Conservation (phyloP, 2,113 vertebrate genomes). For the Onychostruthus taczanowskii region DNA sequence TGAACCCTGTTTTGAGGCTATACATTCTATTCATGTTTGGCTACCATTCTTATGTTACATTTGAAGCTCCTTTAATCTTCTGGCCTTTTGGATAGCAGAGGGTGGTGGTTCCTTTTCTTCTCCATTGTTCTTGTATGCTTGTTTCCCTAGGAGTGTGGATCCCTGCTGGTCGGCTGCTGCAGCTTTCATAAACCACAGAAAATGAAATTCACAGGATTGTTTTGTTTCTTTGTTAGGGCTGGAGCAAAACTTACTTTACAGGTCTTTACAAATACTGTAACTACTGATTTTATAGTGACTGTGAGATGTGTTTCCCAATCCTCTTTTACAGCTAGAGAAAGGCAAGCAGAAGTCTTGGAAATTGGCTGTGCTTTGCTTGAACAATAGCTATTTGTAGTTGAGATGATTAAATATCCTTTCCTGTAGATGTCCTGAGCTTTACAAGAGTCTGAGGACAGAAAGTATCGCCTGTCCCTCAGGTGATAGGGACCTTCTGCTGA, state of each 20-base stretch:
- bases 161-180: neutral
- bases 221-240: neutral
- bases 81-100: neutral
- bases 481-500: neutral
- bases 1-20: neutral
- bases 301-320: neutral
- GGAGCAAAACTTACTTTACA: neutral
- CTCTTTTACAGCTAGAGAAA: neutral
- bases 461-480: neutral
- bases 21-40: fast-evolving
- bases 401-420: neutral
- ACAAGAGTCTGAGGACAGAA: neutral
- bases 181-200: neutral
- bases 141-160: neutral
- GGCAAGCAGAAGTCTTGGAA: neutral
- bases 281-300: neutral
- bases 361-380: neutral
- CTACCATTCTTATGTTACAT: fast-evolving
- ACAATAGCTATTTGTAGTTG: neutral
- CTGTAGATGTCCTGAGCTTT: neutral
- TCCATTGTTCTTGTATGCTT: neutral
- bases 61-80: neutral
- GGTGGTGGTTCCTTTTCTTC: neutral
- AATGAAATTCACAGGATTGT: neutral
- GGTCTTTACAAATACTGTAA: neutral